phyloP scores from a whole-genome alignment of 2,797 vertebrate species.

The Spheniscus humboldti region DNA sequence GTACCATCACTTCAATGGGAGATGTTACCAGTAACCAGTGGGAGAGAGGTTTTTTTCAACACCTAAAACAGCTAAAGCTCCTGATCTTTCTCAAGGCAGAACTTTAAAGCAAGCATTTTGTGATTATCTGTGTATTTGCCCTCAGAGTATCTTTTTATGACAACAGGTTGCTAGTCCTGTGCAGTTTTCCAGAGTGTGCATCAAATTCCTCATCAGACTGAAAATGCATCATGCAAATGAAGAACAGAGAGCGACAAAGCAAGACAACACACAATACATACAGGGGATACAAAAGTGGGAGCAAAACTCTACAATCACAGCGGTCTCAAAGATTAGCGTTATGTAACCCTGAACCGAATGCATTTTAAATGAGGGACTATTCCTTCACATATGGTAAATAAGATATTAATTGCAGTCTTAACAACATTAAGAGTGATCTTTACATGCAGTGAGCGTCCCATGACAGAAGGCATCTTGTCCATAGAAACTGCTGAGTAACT shows the following conservation, averaged over 20 bases:
- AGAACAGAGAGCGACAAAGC: background rate
- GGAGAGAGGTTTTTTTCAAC: background rate
- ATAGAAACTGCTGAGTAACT: background rate
- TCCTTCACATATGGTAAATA: background rate
- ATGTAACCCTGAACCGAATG: background rate
- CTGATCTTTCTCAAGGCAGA: background rate
- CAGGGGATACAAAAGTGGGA: background rate
- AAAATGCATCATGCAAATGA: background rate
- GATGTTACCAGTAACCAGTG: background rate
- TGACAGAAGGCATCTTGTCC: background rate
- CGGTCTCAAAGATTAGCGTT: background rate
- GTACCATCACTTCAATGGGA: background rate
- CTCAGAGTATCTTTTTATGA: background rate
- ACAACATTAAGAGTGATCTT: background rate
- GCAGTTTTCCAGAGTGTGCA: background rate
- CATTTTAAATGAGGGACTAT: background rate
- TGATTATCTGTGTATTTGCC: background rate
- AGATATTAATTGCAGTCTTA: background rate
- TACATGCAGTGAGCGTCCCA: fast-evolving
- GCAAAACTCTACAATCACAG: slow-evolving; percentile 3
- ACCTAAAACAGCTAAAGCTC: background rate
- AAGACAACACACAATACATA: background rate
- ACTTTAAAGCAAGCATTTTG: background rate
- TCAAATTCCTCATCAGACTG: background rate
- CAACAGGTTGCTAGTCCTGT: background rate